Evolutionary conservation across 2,113 vertebrate genomes (phyloP).

Genomic region (Mixornis gularis): DNA sequence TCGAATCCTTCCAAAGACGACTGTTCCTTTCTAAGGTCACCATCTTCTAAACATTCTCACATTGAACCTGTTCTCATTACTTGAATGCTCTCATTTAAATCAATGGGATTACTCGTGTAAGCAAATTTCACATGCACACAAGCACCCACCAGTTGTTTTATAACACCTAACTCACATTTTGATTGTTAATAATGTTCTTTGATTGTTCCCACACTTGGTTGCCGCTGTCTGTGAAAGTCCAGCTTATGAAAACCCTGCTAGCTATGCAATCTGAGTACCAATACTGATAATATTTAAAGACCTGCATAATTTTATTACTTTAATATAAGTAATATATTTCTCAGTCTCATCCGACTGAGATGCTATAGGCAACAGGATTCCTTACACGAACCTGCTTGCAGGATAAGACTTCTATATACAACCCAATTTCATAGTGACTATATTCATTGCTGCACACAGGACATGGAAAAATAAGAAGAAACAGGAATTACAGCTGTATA

Average conservation of each 20-base stretch:
- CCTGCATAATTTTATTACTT: not conserved
- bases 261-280: not conserved
- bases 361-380: not conserved
- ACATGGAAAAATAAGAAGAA: not conserved
- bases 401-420: not conserved
- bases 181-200: slow-evolving; percentile 41
- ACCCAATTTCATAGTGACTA: not conserved
- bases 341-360: not conserved
- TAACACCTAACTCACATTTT: slow-evolving; percentile 25
- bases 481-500: not conserved
- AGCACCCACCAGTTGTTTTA: slow-evolving; percentile 17
- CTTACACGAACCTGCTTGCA: not conserved
- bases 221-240: not conserved
- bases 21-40: slow-evolving; percentile 16
- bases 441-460: not conserved
- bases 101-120: slow-evolving; percentile 30
- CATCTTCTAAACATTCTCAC: slow-evolving; percentile 15
- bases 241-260: not conserved
- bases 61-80: slow-evolving; percentile 17
- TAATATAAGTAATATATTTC: no score
- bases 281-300: not conserved
- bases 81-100: slow-evolving; percentile 37
- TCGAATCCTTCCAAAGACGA: slow-evolving; percentile 6
- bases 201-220: not conserved
- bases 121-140: slow-evolving; percentile 10